phyloP scores from a whole-genome alignment of 2,797 vertebrate species.

The Rallus crepitans region DNA sequence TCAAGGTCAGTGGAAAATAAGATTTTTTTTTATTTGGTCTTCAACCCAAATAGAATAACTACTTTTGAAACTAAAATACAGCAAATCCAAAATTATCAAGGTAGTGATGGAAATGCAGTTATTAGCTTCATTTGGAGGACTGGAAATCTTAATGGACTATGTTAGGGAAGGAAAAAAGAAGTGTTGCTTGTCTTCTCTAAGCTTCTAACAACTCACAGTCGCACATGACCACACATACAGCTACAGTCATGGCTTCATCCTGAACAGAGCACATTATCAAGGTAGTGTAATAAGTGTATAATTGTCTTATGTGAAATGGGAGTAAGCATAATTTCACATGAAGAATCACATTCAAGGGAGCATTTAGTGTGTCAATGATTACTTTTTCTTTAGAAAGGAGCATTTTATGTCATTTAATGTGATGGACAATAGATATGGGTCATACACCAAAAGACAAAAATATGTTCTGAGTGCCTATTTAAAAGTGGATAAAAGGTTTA shows the following conservation, averaged over 20 bases:
- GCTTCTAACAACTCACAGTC: background rate
- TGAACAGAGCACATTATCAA: background rate
- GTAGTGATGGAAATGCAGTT: background rate
- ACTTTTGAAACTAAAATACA: background rate
- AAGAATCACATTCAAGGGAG: conserved; percentile 22
- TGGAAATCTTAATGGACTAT: background rate
- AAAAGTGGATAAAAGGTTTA: conserved; percentile 32
- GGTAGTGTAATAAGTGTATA: conserved; percentile 15
- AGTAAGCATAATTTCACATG: conserved; percentile 30
- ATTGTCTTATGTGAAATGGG: conserved; percentile 11
- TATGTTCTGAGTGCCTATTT: background rate
- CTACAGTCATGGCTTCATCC: background rate
- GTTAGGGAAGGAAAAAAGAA: background rate
- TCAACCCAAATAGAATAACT: background rate
- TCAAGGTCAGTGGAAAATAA: background rate
- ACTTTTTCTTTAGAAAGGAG: conserved; percentile 41
- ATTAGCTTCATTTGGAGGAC: background rate
- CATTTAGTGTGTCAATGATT: conserved; percentile 25
- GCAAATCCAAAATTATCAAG: background rate
- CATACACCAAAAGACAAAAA: background rate
- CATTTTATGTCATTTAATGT: conserved; percentile 20
- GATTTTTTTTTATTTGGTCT: background rate
- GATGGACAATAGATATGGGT: background rate
- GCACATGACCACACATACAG: background rate
- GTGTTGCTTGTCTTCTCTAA: background rate